Evolutionary conservation across 2,113 vertebrate species (phyloP), one percentile per base, ranked within the genome.

Genomic region (Lophochroa leadbeateri): DNA sequence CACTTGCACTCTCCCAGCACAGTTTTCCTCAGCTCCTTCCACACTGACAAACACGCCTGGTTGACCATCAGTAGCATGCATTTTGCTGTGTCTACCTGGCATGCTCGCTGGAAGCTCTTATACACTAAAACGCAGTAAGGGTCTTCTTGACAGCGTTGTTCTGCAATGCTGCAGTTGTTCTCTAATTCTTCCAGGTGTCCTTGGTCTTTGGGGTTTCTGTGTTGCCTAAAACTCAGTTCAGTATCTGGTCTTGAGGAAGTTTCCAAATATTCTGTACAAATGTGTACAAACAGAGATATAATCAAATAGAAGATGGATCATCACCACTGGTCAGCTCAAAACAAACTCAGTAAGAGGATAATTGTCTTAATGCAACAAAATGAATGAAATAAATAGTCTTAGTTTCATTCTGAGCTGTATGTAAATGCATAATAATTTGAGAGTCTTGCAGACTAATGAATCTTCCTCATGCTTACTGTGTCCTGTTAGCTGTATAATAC

Each of bases 1-100:
- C 98, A 98, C 0, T 72, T 95, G 93, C 98, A 98, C 23, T 72
- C 88, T 55, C 97, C 97, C 75, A 98, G 81, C 2, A 35, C 35
- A 1, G 97, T 98, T 92, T 78, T 91, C 31, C 68, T 97, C 61
- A 98, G 86, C 2, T 90, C 82, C 37, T 84, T 85, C 97, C 97
- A 98, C 0, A 93, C 91, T 11, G 52, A 43, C 33, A 83, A 31
- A 13, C 98, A 98, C 27, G 72, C 60, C 53, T 93, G 67, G 13
- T 41, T 46, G 68, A n/a, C 75, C 82, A 3, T 9, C 4, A 14
- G 64, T 43, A 37, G 27, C 53, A 65, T 49, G 85, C 98, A 98
- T n/a, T 77, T 68, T 17, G 35, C 74, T 9, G 49, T n/a, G 2
- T 88, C 70, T 15, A 24, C 77, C 67, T 29, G 74, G 75, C 98